phyloP scores from a whole-genome alignment of 2,797 vertebrate species.

The Brachyalestes nurse region DNA sequence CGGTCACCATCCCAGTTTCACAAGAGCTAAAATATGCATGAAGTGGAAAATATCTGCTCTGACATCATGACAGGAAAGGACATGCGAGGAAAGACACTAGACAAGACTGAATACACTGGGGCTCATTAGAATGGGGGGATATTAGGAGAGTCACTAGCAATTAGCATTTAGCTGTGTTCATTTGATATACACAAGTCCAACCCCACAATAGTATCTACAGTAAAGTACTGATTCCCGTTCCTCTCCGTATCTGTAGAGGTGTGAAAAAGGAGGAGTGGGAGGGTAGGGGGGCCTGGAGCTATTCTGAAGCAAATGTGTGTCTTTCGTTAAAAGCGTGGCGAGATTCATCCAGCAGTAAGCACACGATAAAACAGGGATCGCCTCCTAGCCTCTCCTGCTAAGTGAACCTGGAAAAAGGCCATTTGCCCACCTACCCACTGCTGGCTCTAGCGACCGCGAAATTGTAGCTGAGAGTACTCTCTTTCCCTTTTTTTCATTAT shows the following conservation, averaged over 20 bases:
- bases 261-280: constrained; percentile 4
- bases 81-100: constrained; percentile 66
- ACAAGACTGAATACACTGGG: constrained; percentile 62
- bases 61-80: constrained; percentile 78
- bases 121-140: constrained; percentile 69
- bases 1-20: constrained; percentile 67
- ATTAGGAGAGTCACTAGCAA: constrained; percentile 20
- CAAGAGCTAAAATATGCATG: constrained; percentile 81
- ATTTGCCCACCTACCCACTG: constrained; percentile 71
- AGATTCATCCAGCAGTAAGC: constrained; percentile 68
- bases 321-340: constrained; percentile 53
- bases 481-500: constrained; percentile 58
- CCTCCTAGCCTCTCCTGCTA: constrained; percentile 68
- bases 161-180: not conserved
- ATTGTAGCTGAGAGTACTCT: constrained; percentile 74
- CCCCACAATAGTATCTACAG: constrained; percentile 9
- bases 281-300: constrained; percentile 7
- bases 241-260: constrained; percentile 27
- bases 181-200: constrained; percentile 15
- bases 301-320: constrained; percentile 29
- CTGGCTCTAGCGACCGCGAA: constrained; percentile 76
- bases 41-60: constrained; percentile 77
- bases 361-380: constrained; percentile 70
- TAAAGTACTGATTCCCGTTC: constrained; percentile 17
- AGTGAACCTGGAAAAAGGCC: constrained; percentile 77